A percentile compares a stretch with the other conserved stretches of the same genome.
Evolutionary conservation across 1,140 invertebrate species (phyloP).

Genomic region (Drosophila mayri): DNA sequence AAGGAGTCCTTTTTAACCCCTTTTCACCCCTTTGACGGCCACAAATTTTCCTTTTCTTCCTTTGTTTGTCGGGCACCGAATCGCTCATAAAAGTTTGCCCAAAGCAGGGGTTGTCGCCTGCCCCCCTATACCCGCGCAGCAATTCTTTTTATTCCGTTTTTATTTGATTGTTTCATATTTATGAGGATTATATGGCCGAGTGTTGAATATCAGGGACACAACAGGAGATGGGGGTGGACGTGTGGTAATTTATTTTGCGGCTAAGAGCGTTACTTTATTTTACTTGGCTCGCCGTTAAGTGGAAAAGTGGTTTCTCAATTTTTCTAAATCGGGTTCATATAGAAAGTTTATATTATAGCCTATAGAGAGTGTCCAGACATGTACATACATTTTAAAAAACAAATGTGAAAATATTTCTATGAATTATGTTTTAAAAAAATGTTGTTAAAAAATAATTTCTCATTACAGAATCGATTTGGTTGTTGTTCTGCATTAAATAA

Average conservation of each 20-base stretch:
- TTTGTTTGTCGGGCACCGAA: conserved; percentile 43
- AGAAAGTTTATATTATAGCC: too few species aligned
- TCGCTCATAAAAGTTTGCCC: conserved; percentile 52
- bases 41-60: conserved; percentile 47
- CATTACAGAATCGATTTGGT: background rate
- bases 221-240: conserved; percentile 41
- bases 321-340: background rate
- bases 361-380: too few species aligned
- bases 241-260: conserved; percentile 69
- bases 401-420: too few species aligned
- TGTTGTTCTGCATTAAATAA: background rate
- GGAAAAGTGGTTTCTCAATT: conserved; percentile 36
- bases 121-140: conserved; percentile 14
- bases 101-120: conserved; percentile 30
- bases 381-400: too few species aligned
- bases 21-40: conserved; percentile 63
- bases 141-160: conserved; percentile 60
- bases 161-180: conserved; percentile 83
- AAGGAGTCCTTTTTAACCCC: conserved; percentile 48
- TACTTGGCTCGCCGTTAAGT: conserved; percentile 49
- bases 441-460: too few species aligned
- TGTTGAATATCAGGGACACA: conserved; percentile 43
- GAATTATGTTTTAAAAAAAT: too few species aligned
- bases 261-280: conserved; percentile 47
- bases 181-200: conserved; percentile 75